Evolutionary conservation across 2,113 vertebrate species (phyloP), one percentile per base, ranked within the genome.

Genomic region (Bubalus kerabau): DNA sequence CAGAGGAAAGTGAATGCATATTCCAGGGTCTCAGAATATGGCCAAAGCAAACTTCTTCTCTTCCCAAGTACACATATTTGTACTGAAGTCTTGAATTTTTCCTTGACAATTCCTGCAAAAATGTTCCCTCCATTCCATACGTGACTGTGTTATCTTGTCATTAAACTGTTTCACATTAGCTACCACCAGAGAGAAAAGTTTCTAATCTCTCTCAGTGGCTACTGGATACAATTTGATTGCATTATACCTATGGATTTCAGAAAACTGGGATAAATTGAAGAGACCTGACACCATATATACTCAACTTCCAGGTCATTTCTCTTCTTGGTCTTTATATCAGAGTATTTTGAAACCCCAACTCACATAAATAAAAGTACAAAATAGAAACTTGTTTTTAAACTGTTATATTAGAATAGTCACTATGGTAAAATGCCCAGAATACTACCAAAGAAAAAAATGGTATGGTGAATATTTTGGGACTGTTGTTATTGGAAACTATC

Each of bases 51-150:
- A 95, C 12, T 30, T 84, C 7, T 28, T 84, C 78, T 50, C 43
- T 60, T 62, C 46, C 6, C 32, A 84, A 89, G 40, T 40, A 48
- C 28, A 50, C 12, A 36, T 36, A 40, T 40, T 82, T 82, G 28
- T 83, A 60, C 26, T 74, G 5, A 71, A 62, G 8, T 59, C 32
- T 91, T 94, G n/a, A 82, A 19, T 83, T 91, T 94, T 94, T 30
- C 56, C 40, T 95, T 85, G 78, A 92, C 56, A 89, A 16, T 57
- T 92, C 78, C 85, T 80, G 23, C 50, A 92, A 80, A 97, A 95
- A 84, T 67, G 2, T 80, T 86, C 28, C 74, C 57, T 56, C 24
- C 89, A 50, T 59, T 86, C 15, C 57, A 71, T 93, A 52, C 89
- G 5, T 52, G 59, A 74, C 40, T 43, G 7, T 46, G 24, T 64